These are phyloP conservation scores for Nineta flava DNA, from an alignment of 2,888 invertebrate species.

Conservation along the genomic window DNA sequence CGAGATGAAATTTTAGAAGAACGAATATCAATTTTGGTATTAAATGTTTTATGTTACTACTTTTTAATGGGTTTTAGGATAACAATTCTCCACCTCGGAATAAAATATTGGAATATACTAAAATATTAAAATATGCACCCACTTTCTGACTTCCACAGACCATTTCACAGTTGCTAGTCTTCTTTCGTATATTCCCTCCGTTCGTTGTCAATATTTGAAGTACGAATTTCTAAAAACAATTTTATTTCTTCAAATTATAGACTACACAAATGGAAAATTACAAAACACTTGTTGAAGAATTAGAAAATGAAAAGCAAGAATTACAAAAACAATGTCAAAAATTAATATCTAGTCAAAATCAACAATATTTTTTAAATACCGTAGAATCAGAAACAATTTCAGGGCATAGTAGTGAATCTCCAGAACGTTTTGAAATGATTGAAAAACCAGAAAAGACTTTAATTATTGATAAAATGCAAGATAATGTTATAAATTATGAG, in stretches of 20 bases:
- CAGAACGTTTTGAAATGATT: conserved; percentile 47
- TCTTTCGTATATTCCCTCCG: too few species aligned
- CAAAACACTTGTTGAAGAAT: conserved; percentile 22
- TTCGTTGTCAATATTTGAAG: too few species aligned
- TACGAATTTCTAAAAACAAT: background rate
- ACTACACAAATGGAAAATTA: conserved; percentile 15
- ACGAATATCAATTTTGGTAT: conserved; percentile 16
- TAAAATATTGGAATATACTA: too few species aligned
- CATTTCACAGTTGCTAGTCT: too few species aligned
- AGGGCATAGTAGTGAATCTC: conserved; percentile 36
- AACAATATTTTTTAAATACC: conserved; percentile 9
- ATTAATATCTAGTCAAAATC: conserved; percentile 14
- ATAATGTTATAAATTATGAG: conserved; percentile 18
- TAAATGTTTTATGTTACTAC: conserved; percentile 1
- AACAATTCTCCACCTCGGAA: too few species aligned
- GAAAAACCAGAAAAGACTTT: conserved; percentile 24
- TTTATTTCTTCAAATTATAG: background rate
- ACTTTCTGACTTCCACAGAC: too few species aligned
- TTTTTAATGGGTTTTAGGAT: background rate
- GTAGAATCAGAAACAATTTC: conserved; percentile 19
- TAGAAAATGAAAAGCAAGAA: conserved; percentile 28
- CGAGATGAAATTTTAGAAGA: conserved; percentile 21
- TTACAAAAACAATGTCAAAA: conserved; percentile 20
- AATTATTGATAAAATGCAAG: conserved; percentile 15
- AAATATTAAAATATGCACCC: too few species aligned